Base-by-base conservation (phyloP, 64 coral and sea anemone species). In the Dendrophyllia cribrosa region DNA sequence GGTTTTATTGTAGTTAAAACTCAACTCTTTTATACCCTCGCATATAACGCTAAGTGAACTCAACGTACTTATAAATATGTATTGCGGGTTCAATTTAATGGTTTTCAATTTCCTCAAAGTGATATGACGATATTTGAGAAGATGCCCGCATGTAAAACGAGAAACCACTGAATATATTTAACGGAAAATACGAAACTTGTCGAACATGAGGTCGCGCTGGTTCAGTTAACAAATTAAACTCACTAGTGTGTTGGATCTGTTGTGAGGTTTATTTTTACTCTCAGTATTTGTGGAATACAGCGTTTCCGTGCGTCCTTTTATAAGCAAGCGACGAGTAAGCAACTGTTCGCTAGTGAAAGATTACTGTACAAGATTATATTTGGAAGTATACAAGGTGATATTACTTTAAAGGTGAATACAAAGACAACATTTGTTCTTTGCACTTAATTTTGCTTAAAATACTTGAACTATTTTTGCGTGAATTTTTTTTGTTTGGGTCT, bases 61-160 rank as follows among this genome's bases (percentile, higher is more conserved):
- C 77, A 66, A 58, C 77, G 66, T 89, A 94, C 92, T 94, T 94
- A 75, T 89, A 34, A 34, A 34, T 34, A 89, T 89, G 82, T 82
- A 94, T 94, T 94, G 92, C 81, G 92, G 92, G 77, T 76, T 94
- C 72, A 76, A 65, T 86, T 79, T 86, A 91, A 91, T 88, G 95
- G 95, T 97, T 97, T 94, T 94, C 89, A 85, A 94, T 97, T 94
- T 97, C 92, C 89, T 82, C 55, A 53, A 89, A 90, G 91, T 97
- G 95, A 94, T 94, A 97, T 94, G 91, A 86, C 83, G 95, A 91
- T 91, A 97, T 97, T 88, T 97, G 95, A 97, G 95, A 97, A 97
- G 76, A 72, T 71, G 74, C 71, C 86, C 91, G 95, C 70, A 83
- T 96, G 94, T 96, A 96, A 96, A 96, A 89, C 79, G 95, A 96